These are phyloP conservation scores for Carcharodon carcharias DNA, from an alignment of 2,797 vertebrate genomes.

Conservation along the genomic window DNA sequence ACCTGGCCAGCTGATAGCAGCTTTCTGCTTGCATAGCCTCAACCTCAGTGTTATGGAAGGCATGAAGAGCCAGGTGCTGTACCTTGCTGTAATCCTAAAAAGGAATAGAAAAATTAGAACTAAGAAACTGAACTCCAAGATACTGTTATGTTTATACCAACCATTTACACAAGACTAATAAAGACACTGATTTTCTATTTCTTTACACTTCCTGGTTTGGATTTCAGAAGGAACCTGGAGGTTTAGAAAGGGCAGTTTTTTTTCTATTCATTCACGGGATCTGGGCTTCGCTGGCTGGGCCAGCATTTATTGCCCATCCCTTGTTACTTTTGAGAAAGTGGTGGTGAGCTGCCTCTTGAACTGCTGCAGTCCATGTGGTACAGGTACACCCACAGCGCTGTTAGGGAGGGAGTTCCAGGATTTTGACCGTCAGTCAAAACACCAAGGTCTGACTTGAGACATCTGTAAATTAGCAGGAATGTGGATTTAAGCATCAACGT, in stretches of 20 bases:
- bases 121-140: not conserved
- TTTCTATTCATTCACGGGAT: too few relatives aligned
- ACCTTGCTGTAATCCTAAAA: slow-evolving; percentile 95
- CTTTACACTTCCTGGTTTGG: not conserved
- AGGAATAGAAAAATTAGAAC: slow-evolving; percentile 18
- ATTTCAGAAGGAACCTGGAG: not conserved
- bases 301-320: too few relatives aligned
- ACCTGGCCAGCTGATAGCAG: slow-evolving; percentile 93
- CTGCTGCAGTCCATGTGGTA: too few relatives aligned
- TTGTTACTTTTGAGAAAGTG: too few relatives aligned
- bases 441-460: not conserved
- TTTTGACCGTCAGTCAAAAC: not conserved
- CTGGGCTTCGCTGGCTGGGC: too few relatives aligned
- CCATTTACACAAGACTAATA: too few relatives aligned
- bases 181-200: not conserved
- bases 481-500: not conserved
- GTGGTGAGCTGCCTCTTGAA: too few relatives aligned
- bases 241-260: not conserved
- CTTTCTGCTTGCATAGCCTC: slow-evolving; percentile 99
- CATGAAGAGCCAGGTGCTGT: slow-evolving; percentile 93
- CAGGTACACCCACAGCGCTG: too few relatives aligned
- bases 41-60: slow-evolving; percentile 97
- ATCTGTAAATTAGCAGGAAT: not conserved
- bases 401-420: too few relatives aligned
- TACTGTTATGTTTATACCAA: not conserved